Percentiles rank a stretch among this genome's conserved stretches.
phyloP scores from a whole-genome alignment of 2,888 invertebrate genomes.

The Tetragonula carbonaria region DNA sequence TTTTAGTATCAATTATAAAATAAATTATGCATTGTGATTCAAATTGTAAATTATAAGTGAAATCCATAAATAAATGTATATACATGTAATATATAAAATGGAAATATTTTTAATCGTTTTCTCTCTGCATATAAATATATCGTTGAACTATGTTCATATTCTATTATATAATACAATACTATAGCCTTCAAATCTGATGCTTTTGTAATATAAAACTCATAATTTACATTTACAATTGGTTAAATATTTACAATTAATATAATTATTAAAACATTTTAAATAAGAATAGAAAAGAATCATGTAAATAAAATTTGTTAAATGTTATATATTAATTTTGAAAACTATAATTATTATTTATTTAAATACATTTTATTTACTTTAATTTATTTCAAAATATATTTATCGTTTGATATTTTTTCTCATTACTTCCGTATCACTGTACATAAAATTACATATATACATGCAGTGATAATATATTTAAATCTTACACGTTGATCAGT shows the following conservation, averaged over 20 bases:
- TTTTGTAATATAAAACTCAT: slow-evolving; percentile 5
- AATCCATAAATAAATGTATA: neutral
- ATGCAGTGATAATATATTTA: neutral
- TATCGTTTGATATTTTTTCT: neutral
- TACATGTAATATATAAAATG: neutral
- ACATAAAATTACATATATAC: neutral
- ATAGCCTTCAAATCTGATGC: slow-evolving; percentile 39
- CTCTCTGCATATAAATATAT: slow-evolving; percentile 19
- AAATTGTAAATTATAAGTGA: neutral
- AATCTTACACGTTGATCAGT: neutral
- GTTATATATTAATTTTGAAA: neutral
- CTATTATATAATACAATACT: slow-evolving; percentile 18
- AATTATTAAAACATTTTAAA: neutral
- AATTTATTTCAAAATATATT: slow-evolving; percentile 2
- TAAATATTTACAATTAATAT: neutral
- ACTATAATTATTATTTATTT: neutral
- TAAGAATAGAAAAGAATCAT: neutral
- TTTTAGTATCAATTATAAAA: neutral
- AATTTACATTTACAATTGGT: neutral
- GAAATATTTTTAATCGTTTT: neutral
- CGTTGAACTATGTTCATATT: slow-evolving; percentile 5
- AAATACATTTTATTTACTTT: neutral
- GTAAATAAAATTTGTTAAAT: neutral
- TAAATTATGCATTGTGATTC: neutral
- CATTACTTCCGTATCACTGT: slow-evolving; percentile 6